These are phyloP conservation scores for Macquaria ambigua DNA, from an alignment of 2,113 vertebrate genomes.

Conservation along the genomic window DNA sequence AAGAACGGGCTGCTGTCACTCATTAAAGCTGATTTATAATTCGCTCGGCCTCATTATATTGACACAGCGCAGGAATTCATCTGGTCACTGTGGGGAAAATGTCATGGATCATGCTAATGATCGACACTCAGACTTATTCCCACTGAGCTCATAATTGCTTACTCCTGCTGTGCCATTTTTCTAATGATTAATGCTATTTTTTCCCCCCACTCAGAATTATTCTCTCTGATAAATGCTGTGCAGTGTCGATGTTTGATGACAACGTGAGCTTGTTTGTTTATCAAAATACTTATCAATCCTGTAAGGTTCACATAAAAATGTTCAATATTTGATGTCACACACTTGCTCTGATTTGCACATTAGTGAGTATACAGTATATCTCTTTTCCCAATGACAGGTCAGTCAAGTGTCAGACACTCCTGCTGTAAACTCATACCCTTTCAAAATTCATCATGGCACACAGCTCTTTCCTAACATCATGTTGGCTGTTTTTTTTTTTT, in stretches of 20 bases:
- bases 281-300: constrained; percentile 9
- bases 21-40: constrained; percentile 61
- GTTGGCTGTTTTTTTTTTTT: background rate
- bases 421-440: background rate
- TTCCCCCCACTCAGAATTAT: background rate
- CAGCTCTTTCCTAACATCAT: background rate
- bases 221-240: constrained; percentile 23
- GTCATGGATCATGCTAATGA: constrained; percentile 68
- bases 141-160: constrained; percentile 53
- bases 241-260: constrained; percentile 4
- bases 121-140: constrained; percentile 41
- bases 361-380: background rate
- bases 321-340: constrained; percentile 18
- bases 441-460: background rate
- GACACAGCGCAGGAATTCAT: constrained; percentile 45
- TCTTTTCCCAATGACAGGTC: background rate
- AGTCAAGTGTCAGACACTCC: background rate
- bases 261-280: constrained; percentile 16
- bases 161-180: constrained; percentile 61
- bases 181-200: constrained; percentile 47
- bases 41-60: constrained; percentile 49
- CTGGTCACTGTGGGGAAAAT: constrained; percentile 59
- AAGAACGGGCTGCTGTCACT: constrained; percentile 55
- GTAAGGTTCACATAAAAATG: background rate
- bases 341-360: background rate